Evolutionary conservation across 2,888 invertebrate genomes (phyloP).

Genomic region (Drosophila paracracens): DNA sequence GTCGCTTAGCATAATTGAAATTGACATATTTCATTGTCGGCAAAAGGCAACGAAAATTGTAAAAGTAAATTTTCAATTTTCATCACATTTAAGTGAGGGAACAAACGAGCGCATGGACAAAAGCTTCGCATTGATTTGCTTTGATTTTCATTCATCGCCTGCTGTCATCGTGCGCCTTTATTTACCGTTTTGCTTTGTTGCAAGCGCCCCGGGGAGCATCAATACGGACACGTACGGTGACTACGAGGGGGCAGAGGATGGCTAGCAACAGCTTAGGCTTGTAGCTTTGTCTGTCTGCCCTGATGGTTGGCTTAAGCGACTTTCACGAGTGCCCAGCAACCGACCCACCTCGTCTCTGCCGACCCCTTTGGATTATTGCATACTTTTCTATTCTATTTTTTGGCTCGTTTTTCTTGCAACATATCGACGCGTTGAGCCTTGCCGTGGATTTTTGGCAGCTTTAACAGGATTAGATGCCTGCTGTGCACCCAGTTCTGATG

Average conservation of each 20-base stretch:
- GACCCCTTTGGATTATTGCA: slow-evolving; percentile 18
- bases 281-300: slow-evolving; percentile 54
- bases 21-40: slow-evolving; percentile 76
- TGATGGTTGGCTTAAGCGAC: slow-evolving; percentile 36
- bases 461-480: slow-evolving; percentile 76
- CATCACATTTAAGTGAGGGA: slow-evolving; percentile 51
- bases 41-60: slow-evolving; percentile 65
- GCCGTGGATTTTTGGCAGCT: slow-evolving; percentile 77
- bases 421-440: slow-evolving; percentile 61
- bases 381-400: slow-evolving; percentile 12
- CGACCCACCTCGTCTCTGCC: background rate
- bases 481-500: slow-evolving; percentile 38
- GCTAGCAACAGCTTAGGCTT: slow-evolving; percentile 51
- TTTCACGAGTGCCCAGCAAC: slow-evolving; percentile 29
- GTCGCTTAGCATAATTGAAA: slow-evolving; percentile 69
- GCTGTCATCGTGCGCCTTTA: slow-evolving; percentile 67
- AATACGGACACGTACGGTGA: background rate
- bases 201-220: slow-evolving; percentile 44
- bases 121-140: slow-evolving; percentile 70
- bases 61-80: slow-evolving; percentile 80
- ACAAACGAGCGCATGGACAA: slow-evolving; percentile 12
- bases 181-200: slow-evolving; percentile 72
- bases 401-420: slow-evolving; percentile 19
- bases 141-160: slow-evolving; percentile 73
- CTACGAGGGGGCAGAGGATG: background rate